These are phyloP conservation scores for Jacana jacana DNA, from an alignment of 2,113 vertebrate genomes.

Conservation along the genomic window DNA sequence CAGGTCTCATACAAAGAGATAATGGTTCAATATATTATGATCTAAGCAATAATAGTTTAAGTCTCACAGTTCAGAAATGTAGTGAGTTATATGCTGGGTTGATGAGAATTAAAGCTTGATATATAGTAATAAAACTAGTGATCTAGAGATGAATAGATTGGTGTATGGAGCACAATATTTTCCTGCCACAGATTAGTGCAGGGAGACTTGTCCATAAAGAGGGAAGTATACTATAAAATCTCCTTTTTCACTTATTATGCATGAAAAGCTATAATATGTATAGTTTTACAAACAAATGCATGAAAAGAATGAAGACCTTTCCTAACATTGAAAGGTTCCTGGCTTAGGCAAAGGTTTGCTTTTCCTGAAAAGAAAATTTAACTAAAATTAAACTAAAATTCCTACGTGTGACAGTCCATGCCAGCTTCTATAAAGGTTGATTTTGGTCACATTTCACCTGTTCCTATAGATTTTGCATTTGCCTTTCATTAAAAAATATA, in stretches of 20 bases:
- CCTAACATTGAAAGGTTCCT: background rate
- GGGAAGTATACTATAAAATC: constrained; percentile 48
- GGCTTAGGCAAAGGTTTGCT: background rate
- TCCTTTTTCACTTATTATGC: constrained; percentile 32
- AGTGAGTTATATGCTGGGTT: constrained; percentile 65
- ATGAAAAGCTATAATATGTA: background rate
- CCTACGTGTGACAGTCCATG: background rate
- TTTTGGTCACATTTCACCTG: background rate
- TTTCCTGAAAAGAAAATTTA: background rate
- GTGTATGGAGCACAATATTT: constrained; percentile 67
- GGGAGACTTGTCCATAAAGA: constrained; percentile 65
- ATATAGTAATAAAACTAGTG: constrained; percentile 70
- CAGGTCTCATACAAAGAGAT: constrained; percentile 71
- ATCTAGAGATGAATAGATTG: constrained; percentile 66
- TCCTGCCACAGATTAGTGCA: constrained; percentile 62
- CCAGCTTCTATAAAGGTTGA: background rate
- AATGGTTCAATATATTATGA: constrained; percentile 77
- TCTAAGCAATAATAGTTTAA: constrained; percentile 74
- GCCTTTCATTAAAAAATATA: background rate
- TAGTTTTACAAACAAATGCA: background rate
- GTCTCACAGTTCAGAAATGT: constrained; percentile 64
- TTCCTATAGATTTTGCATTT: background rate
- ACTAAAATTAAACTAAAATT: background rate
- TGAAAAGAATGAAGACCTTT: background rate
- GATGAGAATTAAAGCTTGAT: constrained; percentile 72